Conservation (phyloP, 2,888 invertebrate species). For the Urechis unicinctus region DNA sequence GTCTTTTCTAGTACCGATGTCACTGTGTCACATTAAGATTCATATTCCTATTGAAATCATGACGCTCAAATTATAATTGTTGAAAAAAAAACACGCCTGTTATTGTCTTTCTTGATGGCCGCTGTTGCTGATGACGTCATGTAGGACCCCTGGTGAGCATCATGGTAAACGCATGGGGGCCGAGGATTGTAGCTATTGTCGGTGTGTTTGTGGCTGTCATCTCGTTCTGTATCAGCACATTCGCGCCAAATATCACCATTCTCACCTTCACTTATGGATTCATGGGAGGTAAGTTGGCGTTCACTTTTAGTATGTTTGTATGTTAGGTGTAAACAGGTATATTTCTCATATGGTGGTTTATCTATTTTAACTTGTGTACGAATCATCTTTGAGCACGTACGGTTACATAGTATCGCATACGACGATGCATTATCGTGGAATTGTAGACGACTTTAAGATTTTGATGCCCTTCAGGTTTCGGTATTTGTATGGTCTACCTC, state of each 20-base stretch:
- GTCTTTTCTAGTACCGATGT: too few relatives aligned
- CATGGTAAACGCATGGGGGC: constrained; percentile 80
- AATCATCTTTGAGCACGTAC: background rate
- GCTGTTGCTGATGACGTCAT: background rate
- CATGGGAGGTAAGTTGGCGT: constrained; percentile 63
- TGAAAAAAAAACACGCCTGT: too few relatives aligned
- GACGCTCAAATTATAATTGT: too few relatives aligned
- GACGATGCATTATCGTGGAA: background rate
- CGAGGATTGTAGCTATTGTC: constrained; percentile 76
- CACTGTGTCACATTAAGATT: too few relatives aligned
- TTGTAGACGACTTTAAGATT: too few relatives aligned
- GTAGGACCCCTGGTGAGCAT: constrained; percentile 88
- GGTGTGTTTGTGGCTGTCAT: constrained; percentile 69
- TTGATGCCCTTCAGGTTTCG: constrained; percentile 62
- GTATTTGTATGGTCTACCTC: constrained; percentile 88
- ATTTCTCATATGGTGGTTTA: too few relatives aligned
- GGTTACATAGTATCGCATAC: background rate
- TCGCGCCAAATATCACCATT: constrained; percentile 72
- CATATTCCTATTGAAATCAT: too few relatives aligned
- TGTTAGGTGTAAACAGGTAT: too few relatives aligned
- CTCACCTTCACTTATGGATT: constrained; percentile 79
- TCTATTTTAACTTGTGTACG: background rate
- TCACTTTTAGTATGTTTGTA: too few relatives aligned
- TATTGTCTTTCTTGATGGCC: too few relatives aligned
- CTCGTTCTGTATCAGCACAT: constrained; percentile 69